Base-by-base conservation (phyloP, 2,113 vertebrate species). In the Acrocephalus arundinaceus region DNA sequence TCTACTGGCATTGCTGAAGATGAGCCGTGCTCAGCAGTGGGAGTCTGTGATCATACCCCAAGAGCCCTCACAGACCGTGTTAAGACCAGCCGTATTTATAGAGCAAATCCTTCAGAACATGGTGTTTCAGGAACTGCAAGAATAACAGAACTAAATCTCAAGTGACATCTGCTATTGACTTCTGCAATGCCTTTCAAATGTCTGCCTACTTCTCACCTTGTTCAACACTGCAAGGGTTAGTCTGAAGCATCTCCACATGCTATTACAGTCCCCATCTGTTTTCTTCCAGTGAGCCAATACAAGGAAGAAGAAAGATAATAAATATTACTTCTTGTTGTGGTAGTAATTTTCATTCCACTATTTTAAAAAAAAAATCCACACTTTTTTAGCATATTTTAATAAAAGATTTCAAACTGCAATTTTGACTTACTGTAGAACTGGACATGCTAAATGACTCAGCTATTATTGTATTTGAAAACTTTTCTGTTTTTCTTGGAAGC, bases 191-290 rank as follows among this genome's bases (percentile, higher is more conserved):
- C 82, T 94, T 80, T 93, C 65, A 78, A 65, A 82, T 75, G 77
- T 85, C 94, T 93, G 92, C 87, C 93, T 95, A 41, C 84, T 89
- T 91, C 84, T 94, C 93, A 89, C 93, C 81, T 91, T 82, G 93
- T 62, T 78, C 66, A 75, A 75, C 76, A 54, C 73, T 25, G 31
- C 39, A 14, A 92, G 67, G 65, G 54, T 87, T 90, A 92, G 83
- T 78, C 86, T 90, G 80, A 93, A 89, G 66, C 54, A 72, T 78
- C 73, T 87, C 68, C 3, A 0, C 52, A 8, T 45, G 46, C 55
- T 81, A 31, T 75, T 75, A 55, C 68, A 57, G 35, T n/a, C 27
- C 57, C 85, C 85, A 83, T 67, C 82, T 96, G 92, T 78, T 89
- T 95, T 81, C 68, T 57, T 85, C 72, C 90, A 58, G 28, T 9